Percentiles rank a stretch among this genome's conserved stretches.
Evolutionary conservation across 2,797 vertebrate species (phyloP).

Genomic region (Lutjanus campechanus): DNA sequence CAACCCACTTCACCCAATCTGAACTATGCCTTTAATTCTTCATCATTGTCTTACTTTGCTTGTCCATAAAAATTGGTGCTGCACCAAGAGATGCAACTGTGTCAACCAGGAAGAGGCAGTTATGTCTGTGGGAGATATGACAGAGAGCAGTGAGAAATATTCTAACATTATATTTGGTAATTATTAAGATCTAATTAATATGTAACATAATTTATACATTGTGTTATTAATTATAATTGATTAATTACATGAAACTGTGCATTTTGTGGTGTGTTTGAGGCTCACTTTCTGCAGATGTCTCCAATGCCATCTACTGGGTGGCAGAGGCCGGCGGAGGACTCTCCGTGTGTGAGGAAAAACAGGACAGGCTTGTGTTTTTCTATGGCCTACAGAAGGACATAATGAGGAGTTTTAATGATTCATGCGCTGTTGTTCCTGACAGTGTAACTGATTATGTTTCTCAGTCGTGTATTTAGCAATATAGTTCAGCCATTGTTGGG

Average conservation of each 20-base stretch:
- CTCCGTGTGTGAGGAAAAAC: slow-evolving; percentile 95
- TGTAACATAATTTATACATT: too few species aligned
- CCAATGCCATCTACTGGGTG: slow-evolving; percentile 94
- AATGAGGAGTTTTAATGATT: background rate
- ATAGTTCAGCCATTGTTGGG: background rate
- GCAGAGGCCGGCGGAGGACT: slow-evolving; percentile 93
- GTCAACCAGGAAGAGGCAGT: slow-evolving; percentile 94
- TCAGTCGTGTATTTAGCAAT: background rate
- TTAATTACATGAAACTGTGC: background rate
- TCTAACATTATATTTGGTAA: background rate
- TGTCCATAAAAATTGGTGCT: slow-evolving; percentile 94
- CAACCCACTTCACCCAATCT: too few species aligned
- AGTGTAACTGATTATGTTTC: background rate
- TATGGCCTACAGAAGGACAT: slow-evolving; percentile 83
- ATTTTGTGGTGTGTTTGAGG: background rate
- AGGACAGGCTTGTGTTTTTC: slow-evolving; percentile 89
- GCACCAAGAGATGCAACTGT: slow-evolving; percentile 94
- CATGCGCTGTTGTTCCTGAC: background rate
- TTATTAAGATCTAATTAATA: too few species aligned
- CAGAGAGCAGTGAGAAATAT: background rate
- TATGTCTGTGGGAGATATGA: slow-evolving; percentile 82
- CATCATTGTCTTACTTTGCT: slow-evolving; percentile 87
- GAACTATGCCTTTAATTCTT: background rate
- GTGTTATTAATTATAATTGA: too few species aligned
- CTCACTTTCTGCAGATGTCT: slow-evolving; percentile 93